Evolutionary conservation across 2,797 vertebrate genomes (phyloP).

Genomic region (Brachymystax lenok): DNA sequence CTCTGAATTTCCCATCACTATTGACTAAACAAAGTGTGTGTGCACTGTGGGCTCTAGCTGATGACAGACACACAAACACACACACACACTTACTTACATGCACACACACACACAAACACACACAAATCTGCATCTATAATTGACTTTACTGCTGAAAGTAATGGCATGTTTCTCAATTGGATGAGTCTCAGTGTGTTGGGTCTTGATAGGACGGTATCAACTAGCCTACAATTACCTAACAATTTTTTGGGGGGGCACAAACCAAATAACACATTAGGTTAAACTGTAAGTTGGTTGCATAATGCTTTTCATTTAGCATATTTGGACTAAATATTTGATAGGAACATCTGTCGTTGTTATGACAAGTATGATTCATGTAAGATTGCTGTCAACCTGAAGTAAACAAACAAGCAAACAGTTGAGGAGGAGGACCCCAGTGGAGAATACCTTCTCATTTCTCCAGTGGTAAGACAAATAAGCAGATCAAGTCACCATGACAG

Average conservation of each 20-base stretch:
- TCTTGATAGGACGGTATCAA: background rate
- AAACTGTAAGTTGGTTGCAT: background rate
- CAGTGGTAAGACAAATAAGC: slow-evolving; percentile 1
- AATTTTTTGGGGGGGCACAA: background rate
- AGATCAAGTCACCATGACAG: slow-evolving; percentile 2
- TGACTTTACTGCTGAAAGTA: background rate
- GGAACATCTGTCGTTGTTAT: background rate
- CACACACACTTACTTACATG: background rate
- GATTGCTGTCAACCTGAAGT: background rate
- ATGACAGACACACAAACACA: slow-evolving; percentile 11
- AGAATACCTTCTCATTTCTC: background rate
- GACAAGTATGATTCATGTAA: background rate
- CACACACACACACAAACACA: background rate
- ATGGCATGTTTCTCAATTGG: background rate
- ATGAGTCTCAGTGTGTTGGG: background rate
- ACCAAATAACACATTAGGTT: background rate
- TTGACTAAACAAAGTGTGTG: background rate
- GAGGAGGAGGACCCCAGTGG: background rate
- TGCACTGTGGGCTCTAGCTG: background rate
- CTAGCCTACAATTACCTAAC: background rate
- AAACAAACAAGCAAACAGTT: slow-evolving; percentile 3
- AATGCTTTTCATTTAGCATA: background rate
- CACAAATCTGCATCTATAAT: background rate
- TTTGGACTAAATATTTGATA: background rate
- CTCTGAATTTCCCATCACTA: slow-evolving; percentile 30